Evolutionary conservation across 64 coral and sea anemone genomes (phyloP).

Genomic region (Stylophora pistillata): DNA sequence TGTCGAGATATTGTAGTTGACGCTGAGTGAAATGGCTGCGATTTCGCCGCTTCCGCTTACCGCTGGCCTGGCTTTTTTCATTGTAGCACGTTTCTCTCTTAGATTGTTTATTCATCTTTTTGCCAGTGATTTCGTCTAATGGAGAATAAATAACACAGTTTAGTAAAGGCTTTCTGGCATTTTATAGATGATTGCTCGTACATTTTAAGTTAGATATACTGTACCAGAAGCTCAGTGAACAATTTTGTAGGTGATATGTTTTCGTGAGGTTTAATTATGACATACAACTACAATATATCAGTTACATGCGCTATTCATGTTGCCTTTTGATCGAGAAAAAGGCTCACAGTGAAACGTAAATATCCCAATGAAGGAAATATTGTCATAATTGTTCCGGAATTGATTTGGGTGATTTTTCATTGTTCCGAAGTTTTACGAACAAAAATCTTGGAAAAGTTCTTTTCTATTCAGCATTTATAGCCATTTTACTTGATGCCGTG

Average conservation of each 20-base stretch:
- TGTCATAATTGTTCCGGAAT: neutral
- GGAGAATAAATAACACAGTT: neutral
- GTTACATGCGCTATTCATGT: neutral
- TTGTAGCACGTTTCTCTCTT: neutral
- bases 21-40: conserved; percentile 93
- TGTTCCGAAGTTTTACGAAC: neutral
- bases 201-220: neutral
- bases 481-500: neutral
- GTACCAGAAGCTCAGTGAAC: neutral
- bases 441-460: neutral
- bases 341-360: neutral
- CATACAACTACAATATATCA: conserved; percentile 14
- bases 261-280: conserved; percentile 20
- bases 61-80: neutral
- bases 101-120: neutral
- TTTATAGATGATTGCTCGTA: neutral
- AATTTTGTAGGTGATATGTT: conserved; percentile 11
- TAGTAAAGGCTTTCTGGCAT: neutral
- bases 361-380: neutral
- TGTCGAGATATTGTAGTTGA: conserved; percentile 88
- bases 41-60: conserved; percentile 77
- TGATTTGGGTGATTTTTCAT: neutral
- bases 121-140: neutral
- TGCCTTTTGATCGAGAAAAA: neutral
- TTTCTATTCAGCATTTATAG: neutral